Base-by-base conservation (phyloP, 2,797 vertebrate genomes). In the Cirrhinus mrigala region DNA sequence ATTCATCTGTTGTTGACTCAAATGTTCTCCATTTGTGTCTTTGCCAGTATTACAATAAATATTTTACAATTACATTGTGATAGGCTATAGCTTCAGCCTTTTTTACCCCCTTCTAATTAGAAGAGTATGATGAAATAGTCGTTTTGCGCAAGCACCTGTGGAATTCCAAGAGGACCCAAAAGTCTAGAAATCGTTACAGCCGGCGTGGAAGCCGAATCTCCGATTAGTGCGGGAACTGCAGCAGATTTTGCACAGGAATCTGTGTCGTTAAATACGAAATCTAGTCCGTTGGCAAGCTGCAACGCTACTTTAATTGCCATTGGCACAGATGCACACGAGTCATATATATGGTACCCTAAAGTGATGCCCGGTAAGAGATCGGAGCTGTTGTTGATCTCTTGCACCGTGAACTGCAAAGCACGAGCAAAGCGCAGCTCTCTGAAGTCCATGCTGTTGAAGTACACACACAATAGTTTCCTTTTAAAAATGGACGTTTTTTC, bases 151-250 rank as follows among this genome's bases (percentile, higher is more conserved):
- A 27, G 44, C 54, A 94, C 94, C 87, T 92, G 92, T 85, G 94
- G 91, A 69, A 94, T 92, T 70, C 90, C 81, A 54, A 94, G 93
- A 1, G 87, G 79, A 78, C 94, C 88, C 0, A 90, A 74, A 70
- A 94, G 27, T 50, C 90, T 91, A 1, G 92, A 92, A 62, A 94
- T 92, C 84, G 91, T 92, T 77, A 95, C 94, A 9, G 94, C 93
- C 1, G 91, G 91, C 0, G 93, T 93, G 48, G 94, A 95, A 22
- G 90, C 92, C 73, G 94, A 92, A 76, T 93, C 93, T 3, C 92
- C 94, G 2, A 95, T 85, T 0, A 93, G n/a, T 56, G 91, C 93
- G 11, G 74, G n/a, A 24, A 84, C 81, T 62, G 81, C 58, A 7
- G 78, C 50, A 37, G 20, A 78, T 81, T 81, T 16, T 29, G n/a